These are phyloP conservation scores for Myotis brandtii DNA, from an alignment of 2,113 vertebrate genomes.

Conservation along the genomic window DNA sequence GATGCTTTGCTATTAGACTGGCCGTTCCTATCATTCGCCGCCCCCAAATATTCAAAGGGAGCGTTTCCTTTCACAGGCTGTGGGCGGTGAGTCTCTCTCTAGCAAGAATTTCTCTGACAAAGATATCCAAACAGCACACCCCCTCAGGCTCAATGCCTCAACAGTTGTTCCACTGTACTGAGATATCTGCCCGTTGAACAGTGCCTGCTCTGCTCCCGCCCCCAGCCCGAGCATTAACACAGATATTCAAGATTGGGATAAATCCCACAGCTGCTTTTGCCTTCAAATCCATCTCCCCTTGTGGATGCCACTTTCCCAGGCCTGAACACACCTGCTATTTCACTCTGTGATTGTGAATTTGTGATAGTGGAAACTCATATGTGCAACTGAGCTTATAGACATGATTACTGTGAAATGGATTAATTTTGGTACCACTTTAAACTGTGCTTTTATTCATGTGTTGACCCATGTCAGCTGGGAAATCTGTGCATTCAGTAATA, in stretches of 20 bases:
- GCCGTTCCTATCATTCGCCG: not conserved
- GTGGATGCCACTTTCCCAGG: constrained; percentile 49
- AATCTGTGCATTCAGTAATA: not conserved
- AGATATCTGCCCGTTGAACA: not conserved
- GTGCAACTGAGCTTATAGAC: constrained; percentile 56
- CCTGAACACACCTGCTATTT: not conserved
- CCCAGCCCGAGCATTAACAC: not conserved
- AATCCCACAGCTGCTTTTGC: constrained; percentile 47
- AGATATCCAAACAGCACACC: constrained; percentile 31
- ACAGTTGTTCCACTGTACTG: constrained; percentile 36
- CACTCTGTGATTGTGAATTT: constrained; percentile 36
- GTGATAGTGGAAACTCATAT: constrained; percentile 51
- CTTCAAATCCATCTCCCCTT: not conserved
- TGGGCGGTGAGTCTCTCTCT: constrained; percentile 26
- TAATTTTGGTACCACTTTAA: constrained; percentile 20
- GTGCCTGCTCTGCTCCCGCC: constrained; percentile 36
- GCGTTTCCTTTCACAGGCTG: constrained; percentile 39
- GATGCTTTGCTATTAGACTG: not conserved
- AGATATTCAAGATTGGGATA: constrained; percentile 17
- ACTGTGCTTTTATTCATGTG: constrained; percentile 56
- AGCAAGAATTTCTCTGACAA: constrained; percentile 58
- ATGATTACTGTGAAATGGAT: constrained; percentile 44
- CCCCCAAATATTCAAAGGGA: not conserved
- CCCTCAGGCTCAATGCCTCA: not conserved
- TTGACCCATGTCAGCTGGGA: constrained; percentile 47